Conservation (phyloP, 2,888 invertebrate genomes). For the Eristalis pertinax region DNA sequence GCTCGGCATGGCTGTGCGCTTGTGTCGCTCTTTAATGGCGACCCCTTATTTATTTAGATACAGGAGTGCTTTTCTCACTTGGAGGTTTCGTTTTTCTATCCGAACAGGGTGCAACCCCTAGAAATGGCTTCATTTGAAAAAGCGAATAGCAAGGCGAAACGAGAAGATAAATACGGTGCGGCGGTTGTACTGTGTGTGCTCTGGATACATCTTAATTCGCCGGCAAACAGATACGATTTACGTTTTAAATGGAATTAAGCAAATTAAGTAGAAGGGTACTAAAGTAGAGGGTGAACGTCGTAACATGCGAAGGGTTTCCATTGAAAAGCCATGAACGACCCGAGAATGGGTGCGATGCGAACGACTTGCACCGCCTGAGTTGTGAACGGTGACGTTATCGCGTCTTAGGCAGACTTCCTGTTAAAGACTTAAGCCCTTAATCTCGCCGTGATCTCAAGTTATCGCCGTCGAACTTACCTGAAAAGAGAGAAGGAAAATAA, state of each 20-base stretch:
- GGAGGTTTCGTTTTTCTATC: background rate
- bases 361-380: background rate
- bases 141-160: constrained; percentile 12
- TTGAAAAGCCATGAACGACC: background rate
- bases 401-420: background rate
- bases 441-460: background rate
- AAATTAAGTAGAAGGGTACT: constrained; percentile 25
- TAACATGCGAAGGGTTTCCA: background rate
- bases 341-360: background rate
- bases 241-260: constrained; percentile 58
- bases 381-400: background rate
- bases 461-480: background rate
- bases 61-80: constrained; percentile 6
- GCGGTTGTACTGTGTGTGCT: no score
- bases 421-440: background rate
- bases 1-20: constrained; percentile 11
- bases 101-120: constrained; percentile 28
- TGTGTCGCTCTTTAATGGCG: constrained; percentile 31
- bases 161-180: constrained; percentile 24
- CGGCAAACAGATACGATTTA: constrained; percentile 60
- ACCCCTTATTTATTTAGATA: constrained; percentile 54
- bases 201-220: constrained; percentile 57
- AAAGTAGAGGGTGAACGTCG: background rate
- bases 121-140: constrained; percentile 47
- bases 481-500: background rate